Base-by-base conservation (phyloP, 2,113 vertebrate genomes). In the Piprites chloris region DNA sequence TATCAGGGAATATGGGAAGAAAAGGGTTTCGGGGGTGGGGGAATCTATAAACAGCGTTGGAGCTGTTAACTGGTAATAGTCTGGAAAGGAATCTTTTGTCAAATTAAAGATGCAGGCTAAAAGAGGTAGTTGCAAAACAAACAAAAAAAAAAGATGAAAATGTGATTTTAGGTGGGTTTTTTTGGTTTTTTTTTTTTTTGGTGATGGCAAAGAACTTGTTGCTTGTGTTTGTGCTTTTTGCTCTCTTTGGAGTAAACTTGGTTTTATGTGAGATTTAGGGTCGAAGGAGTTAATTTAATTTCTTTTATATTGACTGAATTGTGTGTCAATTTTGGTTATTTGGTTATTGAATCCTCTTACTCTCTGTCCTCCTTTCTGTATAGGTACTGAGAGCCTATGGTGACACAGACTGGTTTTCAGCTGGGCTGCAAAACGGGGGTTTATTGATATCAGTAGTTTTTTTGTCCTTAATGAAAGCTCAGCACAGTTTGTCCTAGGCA, bases 391-490 rank as follows among this genome's bases (percentile, higher is more conserved):
- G 53, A 53, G 52, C 39, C 66, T 1, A 1, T 56, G 39, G 79
- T 78, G 87, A 75, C 46, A 66, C 6, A 50, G 71, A n/a, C 68
- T 69, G 37, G 6, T 91, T 91, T 94, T 63, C 39, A 94, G 85
- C 49, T 4, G 2, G 35, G 21, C 85, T 88, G 55, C 32, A 66
- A 62, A 95, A 66, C 71, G 59, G 63, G 52, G 33, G 32, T 79
- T 93, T 89, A 91, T 95, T 94, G 93, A 94, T 91, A 91, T 61
- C 0, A 12, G 39, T 83, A 27, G 63, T 85, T 91, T 94, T 68
- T 89, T 95, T 93, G 75, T 91, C 68, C 79, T 87, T 89, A 75
- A 37, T 4, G 37, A 94, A 85, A 87, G 88, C 79, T 63, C 67
- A 66, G 78, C 50, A 62, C n/a, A 30, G 79, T 80, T 90, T 90